phyloP scores from a whole-genome alignment of 2,113 vertebrate genomes.

The Sapajus apella region DNA sequence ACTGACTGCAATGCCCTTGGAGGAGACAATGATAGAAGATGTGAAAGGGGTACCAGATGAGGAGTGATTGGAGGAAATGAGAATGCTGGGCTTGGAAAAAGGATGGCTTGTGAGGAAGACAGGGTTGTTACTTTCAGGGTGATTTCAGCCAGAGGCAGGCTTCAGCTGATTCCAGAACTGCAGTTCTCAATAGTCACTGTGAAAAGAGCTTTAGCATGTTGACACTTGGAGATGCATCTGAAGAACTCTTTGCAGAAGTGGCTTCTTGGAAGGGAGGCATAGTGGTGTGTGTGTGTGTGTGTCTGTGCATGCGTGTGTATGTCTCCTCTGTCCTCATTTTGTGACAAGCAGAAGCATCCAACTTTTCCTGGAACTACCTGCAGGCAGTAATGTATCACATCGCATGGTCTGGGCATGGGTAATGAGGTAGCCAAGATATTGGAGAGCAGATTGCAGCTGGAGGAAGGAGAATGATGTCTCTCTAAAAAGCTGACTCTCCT shows the following conservation, averaged over 20 bases:
- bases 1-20: background rate
- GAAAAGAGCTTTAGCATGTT: background rate
- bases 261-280: background rate
- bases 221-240: background rate
- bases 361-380: background rate
- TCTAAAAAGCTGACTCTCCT: background rate
- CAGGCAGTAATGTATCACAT: background rate
- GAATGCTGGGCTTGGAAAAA: background rate
- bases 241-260: background rate
- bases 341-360: background rate
- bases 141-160: background rate
- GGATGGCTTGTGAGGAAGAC: background rate
- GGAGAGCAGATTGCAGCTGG: background rate
- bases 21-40: background rate
- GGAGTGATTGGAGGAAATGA: background rate
- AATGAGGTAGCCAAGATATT: fast-evolving
- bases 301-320: fast-evolving
- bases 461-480: background rate
- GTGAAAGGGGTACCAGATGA: background rate
- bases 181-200: background rate
- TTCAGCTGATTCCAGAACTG: background rate
- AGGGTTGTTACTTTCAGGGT: background rate
- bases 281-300: background rate
- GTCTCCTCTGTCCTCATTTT: background rate
- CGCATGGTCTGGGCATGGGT: fast-evolving